Percentiles rank a stretch among this genome's conserved stretches.
Conservation (phyloP, 2,888 invertebrate species). For the Leptopilina syphax region DNA sequence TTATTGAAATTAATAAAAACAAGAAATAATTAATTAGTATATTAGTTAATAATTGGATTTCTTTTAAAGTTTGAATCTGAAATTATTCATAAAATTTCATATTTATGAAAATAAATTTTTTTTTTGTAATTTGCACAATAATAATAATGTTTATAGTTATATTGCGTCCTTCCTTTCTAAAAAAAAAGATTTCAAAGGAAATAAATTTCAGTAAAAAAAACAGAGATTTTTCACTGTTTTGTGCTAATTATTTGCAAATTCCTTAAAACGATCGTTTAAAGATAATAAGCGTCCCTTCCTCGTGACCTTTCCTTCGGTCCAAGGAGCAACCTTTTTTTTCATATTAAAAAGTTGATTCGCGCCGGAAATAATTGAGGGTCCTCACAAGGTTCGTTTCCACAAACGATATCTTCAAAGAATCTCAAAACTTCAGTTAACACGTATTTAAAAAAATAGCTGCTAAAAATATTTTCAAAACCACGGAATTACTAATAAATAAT, state of each 20-base stretch:
- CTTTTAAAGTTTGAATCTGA: too few species aligned
- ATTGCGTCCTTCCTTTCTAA: too few species aligned
- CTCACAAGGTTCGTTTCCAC: neutral
- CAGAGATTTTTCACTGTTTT: neutral
- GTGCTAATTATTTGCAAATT: neutral
- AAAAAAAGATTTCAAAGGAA: too few species aligned
- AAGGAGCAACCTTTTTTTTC: slow-evolving; percentile 31
- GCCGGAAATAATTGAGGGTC: slow-evolving; percentile 27
- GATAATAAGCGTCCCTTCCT: slow-evolving; percentile 21
- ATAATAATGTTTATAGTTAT: neutral
- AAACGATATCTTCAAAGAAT: neutral
- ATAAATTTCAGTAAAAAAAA: neutral
- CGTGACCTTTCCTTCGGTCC: slow-evolving; percentile 34
- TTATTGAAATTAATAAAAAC: too few species aligned
- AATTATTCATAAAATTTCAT: too few species aligned
- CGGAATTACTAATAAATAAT: too few species aligned
- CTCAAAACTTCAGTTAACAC: neutral
- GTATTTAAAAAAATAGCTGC: neutral
- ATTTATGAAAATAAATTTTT: too few species aligned
- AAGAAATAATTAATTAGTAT: too few species aligned
- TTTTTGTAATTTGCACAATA: too few species aligned
- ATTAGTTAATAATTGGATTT: too few species aligned
- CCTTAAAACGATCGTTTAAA: neutral
- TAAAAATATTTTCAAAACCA: neutral
- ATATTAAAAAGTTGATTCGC: neutral